phyloP scores from a whole-genome alignment of 2,113 vertebrate genomes.

The Cochlearius cochlearius region DNA sequence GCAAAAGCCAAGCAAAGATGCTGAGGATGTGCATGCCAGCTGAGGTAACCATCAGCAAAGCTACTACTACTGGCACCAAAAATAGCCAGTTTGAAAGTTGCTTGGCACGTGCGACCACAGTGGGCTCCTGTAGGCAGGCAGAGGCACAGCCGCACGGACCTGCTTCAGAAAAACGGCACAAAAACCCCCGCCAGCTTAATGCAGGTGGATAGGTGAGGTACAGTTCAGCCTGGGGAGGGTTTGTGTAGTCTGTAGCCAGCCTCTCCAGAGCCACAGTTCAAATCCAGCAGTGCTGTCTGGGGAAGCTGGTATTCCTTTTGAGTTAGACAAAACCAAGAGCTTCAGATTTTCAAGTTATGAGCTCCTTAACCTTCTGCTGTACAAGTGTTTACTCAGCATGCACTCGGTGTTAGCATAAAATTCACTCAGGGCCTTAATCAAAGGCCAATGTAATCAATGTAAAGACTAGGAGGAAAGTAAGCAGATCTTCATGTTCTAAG shows the following conservation, averaged over 20 bases:
- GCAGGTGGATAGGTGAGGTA: neutral
- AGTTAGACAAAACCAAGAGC: neutral
- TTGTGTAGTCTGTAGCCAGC: neutral
- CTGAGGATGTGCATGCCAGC: neutral
- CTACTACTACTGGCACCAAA: neutral
- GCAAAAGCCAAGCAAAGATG: neutral
- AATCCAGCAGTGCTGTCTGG: neutral
- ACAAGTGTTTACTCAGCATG: neutral
- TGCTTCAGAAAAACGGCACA: neutral
- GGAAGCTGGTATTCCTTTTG: neutral
- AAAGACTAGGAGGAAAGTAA: neutral
- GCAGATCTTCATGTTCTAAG: neutral
- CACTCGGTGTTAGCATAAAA: neutral
- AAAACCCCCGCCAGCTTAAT: neutral
- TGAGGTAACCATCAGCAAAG: neutral
- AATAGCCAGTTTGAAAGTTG: neutral
- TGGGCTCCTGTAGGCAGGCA: neutral
- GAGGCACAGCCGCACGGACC: neutral
- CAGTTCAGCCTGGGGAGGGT: neutral
- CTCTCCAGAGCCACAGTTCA: neutral
- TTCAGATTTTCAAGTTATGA: neutral
- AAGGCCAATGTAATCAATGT: neutral
- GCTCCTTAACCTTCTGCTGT: neutral
- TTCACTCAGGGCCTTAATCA: neutral
- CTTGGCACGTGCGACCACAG: neutral